A percentile compares a stretch with the other conserved stretches of the same genome.
phyloP scores from a whole-genome alignment of 1,140 invertebrate genomes.

The Nautilus pompilius region DNA sequence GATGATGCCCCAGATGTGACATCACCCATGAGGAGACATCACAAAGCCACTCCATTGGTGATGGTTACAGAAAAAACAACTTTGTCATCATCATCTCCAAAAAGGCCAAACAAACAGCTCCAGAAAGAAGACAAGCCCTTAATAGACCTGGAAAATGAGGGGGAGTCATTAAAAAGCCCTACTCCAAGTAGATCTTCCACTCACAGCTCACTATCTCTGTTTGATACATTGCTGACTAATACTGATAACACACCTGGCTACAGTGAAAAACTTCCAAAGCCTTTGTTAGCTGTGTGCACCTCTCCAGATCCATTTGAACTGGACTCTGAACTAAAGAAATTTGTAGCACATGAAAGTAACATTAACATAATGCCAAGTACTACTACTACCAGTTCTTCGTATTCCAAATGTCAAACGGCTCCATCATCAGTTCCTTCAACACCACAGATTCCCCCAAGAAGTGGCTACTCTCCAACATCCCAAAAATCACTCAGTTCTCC shows the following conservation, averaged over 20 bases:
- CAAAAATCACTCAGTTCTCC: background rate
- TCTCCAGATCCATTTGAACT: slow-evolving; percentile 42
- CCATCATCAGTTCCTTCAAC: slow-evolving; percentile 1
- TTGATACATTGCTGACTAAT: slow-evolving; percentile 34
- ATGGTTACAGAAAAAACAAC: background rate
- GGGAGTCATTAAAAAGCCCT: slow-evolving; percentile 8
- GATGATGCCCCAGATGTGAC: slow-evolving; percentile 32
- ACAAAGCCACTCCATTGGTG: background rate
- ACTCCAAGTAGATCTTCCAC: background rate
- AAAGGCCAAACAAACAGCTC: background rate
- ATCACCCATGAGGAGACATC: background rate
- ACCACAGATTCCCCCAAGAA: background rate
- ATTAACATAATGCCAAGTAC: background rate
- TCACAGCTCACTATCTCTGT: slow-evolving; percentile 31
- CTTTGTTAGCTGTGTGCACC: slow-evolving; percentile 21
- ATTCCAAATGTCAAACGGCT: background rate
- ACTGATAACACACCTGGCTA: slow-evolving; percentile 20
- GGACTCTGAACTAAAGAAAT: slow-evolving; percentile 9
- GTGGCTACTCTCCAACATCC: background rate
- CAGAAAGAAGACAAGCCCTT: slow-evolving; percentile 39
- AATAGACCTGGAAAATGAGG: slow-evolving; percentile 52
- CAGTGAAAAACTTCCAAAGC: slow-evolving; percentile 33
- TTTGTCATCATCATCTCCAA: background rate
- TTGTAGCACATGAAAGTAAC: background rate
- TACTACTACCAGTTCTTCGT: background rate